Evolutionary conservation across 2,888 invertebrate genomes (phyloP), one percentile per base, ranked within the genome.

Genomic region (Dichetophora obliterata): DNA sequence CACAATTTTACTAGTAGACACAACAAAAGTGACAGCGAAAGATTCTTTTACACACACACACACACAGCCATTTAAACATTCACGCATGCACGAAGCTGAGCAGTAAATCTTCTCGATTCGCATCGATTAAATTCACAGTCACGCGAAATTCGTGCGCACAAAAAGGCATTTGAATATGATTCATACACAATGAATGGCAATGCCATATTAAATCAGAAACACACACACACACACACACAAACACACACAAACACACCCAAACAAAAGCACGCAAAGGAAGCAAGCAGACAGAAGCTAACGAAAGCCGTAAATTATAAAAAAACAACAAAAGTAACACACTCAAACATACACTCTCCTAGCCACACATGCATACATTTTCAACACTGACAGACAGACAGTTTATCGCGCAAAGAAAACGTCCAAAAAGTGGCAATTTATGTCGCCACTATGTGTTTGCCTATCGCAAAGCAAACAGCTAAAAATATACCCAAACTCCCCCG

Each of bases 371-470:
- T 59, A 75, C 59, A 69, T 16, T n/a, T 27, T 22, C 48, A 16
- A 24, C 68, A 68, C n/a, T n/a, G n/a, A 31, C 27, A 50, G 37
- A 57, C 27, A 50, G 71, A 71, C 66, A 76, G 71, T 76, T 76
- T 76, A 76, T 76, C 76, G 76, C 66, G 71, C 66, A 72, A 59
- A 72, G 72, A 72, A 68, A 59, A 31, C 69, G 31, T 75, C 69
- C 68, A 69, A 75, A 75, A 61, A 27, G 50, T 57, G 59, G 75
- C 75, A 61, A 68, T 75, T 68, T 75, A 57, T 68, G 57, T 68
- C 69, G 24, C 22, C 52, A 48, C 22, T 8, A 54, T 34, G n/a
- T 73, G 24, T 61, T 65, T 34, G n/a, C 37, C n/a, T 22, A 19
- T 16, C 16, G 24, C 16, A 2, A 8, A 16, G 27, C 22, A 22